Percentiles rank a stretch among this genome's conserved stretches.
Evolutionary conservation across 2,113 vertebrate species (phyloP).

Genomic region (Sarotherodon lohbergeri): DNA sequence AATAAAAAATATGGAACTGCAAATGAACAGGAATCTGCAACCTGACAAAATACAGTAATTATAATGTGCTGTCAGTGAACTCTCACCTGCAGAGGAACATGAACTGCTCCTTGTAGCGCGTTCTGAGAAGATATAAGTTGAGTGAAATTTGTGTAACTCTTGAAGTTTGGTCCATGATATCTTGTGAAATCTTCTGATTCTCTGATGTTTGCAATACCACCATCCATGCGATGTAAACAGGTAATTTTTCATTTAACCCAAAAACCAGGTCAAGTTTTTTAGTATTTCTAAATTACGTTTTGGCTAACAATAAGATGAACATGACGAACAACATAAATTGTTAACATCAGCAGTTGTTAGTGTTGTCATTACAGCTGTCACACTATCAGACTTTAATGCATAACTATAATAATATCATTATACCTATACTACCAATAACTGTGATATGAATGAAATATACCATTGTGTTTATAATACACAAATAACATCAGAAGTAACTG

Average conservation of each 20-base stretch:
- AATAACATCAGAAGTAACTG: not conserved
- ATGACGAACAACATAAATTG: not conserved
- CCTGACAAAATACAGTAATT: too few relatives aligned
- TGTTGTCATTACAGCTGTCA: not conserved
- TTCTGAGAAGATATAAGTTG: constrained; percentile 15
- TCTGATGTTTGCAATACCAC: not conserved
- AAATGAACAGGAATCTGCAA: not conserved
- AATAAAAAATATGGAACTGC: not conserved
- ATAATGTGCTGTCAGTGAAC: not conserved
- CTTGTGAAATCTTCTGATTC: accelerated
- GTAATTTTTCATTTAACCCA: not conserved
- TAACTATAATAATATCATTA: not conserved
- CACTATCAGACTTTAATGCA: not conserved
- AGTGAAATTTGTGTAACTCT: not conserved
- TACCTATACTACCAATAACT: not conserved
- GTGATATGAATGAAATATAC: accelerated
- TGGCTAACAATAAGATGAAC: not conserved
- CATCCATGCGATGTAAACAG: not conserved
- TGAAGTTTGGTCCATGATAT: not conserved
- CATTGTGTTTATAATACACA: not conserved
- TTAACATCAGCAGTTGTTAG: not conserved
- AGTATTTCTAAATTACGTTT: accelerated
- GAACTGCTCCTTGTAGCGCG: constrained; percentile 74
- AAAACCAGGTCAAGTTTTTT: not conserved
- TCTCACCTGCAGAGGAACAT: constrained; percentile 75